These are phyloP conservation scores for Mus spicilegus DNA, from an alignment of 2,113 vertebrate genomes.

Conservation along the genomic window DNA sequence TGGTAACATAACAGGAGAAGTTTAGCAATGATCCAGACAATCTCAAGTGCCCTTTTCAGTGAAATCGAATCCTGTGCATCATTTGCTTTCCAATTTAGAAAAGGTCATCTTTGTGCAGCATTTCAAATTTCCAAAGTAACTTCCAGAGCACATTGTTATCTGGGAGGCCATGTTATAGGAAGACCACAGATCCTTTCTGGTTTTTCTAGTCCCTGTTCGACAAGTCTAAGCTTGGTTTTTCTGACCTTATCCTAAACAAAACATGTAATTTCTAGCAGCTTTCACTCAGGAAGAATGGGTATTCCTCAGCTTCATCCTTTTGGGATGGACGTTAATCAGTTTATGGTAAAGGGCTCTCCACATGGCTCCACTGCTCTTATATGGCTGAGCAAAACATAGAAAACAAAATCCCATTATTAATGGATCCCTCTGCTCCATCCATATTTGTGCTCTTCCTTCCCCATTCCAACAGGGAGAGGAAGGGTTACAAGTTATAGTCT, in stretches of 20 bases:
- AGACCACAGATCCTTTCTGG: not conserved
- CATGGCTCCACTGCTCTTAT: not conserved
- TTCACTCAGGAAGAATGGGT: not conserved
- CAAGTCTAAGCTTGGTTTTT: conserved; percentile 9
- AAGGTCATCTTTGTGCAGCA: conserved; percentile 26
- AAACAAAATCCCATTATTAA: not conserved
- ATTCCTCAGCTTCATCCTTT: not conserved
- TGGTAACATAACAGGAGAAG: not conserved
- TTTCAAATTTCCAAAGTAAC: conserved; percentile 50
- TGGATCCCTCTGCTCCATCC: not conserved
- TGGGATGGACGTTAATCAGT: not conserved
- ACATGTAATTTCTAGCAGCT: not conserved
- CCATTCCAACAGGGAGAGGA: not conserved
- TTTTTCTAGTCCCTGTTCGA: not conserved
- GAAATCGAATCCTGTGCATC: conserved; percentile 47
- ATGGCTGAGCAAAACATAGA: not conserved
- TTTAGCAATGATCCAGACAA: conserved; percentile 64
- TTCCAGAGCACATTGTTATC: conserved; percentile 3
- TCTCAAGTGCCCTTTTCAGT: conserved; percentile 57
- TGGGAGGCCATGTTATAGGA: not conserved
- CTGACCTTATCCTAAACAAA: not conserved
- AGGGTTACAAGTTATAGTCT: not conserved
- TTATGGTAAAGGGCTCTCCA: not conserved
- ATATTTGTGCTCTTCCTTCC: not conserved
- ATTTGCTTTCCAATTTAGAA: conserved; percentile 29